Base-by-base conservation (phyloP, 2,113 vertebrate genomes). In the Trichomycterus rosablanca region DNA sequence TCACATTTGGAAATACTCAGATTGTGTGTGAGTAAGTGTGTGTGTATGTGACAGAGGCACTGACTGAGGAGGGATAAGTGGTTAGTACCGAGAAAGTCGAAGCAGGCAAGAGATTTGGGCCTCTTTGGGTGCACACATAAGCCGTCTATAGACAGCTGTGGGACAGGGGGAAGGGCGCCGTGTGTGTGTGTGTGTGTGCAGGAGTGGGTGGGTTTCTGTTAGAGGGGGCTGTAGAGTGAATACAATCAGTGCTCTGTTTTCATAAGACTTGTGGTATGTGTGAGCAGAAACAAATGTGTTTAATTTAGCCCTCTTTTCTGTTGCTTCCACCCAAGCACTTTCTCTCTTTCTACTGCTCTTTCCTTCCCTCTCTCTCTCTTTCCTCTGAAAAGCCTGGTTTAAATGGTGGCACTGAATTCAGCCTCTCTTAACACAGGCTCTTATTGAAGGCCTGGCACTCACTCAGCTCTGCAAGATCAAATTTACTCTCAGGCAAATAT, bases 281-380 rank as follows among this genome's bases (percentile, higher is more conserved):
- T 84, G 85, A 87, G 83, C 86, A 86, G 86, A 89, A 89, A 89
- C 87, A 89, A 89, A 89, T 88, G 87, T 87, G 85, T 88, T 89
- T 88, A 89, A 89, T 89, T 87, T 87, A 87, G 74, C 66, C 71
- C 66, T 70, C 80, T 82, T 75, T 70, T 75, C 73, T 80, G 76
- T 72, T 71, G 71, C 74, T 74, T 74, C 73, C 72, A 68, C 68
- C 56, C 66, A 72, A 68, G 67, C 45, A 11, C 54, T 8, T 30
- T 26, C 51, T 11, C 22, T 28, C 20, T 6, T 43, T 48, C 49
- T 34, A 5, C 58, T 30, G 37, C 55, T 50, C 58, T 39, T 12
- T 39, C 59, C 19, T 34, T 19, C 30, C 49, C 58, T 35, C 22
- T 46, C 23, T 46, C 26, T 60, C 39, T 59, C 42, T 23, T 10